phyloP scores from a whole-genome alignment of 2,888 invertebrate genomes.

The Lycocerus yunnanus region DNA sequence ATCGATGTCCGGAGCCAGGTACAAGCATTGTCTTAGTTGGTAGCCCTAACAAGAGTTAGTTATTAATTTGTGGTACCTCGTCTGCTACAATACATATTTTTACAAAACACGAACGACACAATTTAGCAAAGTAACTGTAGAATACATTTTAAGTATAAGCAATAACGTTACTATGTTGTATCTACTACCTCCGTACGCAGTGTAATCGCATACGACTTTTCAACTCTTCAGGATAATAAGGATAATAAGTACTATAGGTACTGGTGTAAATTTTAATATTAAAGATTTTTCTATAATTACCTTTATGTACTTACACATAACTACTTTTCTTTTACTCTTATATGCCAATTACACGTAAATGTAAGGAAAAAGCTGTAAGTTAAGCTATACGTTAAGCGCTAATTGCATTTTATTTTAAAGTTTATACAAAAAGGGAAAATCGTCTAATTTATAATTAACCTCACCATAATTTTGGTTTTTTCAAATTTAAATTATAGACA shows the following conservation, averaged over 20 bases:
- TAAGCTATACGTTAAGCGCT: neutral
- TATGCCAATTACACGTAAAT: neutral
- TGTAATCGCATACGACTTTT: neutral
- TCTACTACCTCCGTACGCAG: neutral
- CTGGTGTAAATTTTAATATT: neutral
- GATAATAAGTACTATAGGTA: too few relatives aligned
- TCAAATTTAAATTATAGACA: neutral
- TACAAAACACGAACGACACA: neutral
- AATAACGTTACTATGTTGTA: neutral
- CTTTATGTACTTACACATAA: neutral
- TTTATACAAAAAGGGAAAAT: neutral
- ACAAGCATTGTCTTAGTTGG: conserved; percentile 44
- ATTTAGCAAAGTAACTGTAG: neutral
- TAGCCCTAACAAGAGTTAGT: conserved; percentile 27
- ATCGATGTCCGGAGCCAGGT: conserved; percentile 44
- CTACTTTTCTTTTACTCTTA: neutral
- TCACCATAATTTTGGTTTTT: neutral
- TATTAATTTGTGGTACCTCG: conserved; percentile 24
- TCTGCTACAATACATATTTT: conserved; percentile 3
- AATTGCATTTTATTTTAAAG: neutral
- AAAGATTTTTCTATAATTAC: neutral
- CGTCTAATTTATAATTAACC: neutral
- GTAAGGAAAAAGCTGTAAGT: neutral
- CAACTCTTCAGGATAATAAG: neutral
- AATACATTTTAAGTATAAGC: neutral